A percentile compares a stretch with the other conserved stretches of the same genome.
Evolutionary conservation across 2,113 vertebrate genomes (phyloP).

Genomic region (Phoenicopterus ruber): DNA sequence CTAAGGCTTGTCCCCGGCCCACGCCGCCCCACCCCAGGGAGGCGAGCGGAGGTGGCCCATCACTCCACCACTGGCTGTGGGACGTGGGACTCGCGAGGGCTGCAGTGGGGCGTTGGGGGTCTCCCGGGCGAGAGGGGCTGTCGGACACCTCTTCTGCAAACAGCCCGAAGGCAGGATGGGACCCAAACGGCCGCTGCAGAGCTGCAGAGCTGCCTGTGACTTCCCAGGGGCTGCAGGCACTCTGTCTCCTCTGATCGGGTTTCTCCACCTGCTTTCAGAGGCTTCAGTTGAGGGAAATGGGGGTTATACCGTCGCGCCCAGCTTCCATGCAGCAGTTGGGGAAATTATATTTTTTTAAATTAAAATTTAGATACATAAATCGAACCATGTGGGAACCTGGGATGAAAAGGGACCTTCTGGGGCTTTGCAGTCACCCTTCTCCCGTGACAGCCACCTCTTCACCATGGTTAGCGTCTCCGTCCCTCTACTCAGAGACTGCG

Average conservation of each 20-base stretch:
- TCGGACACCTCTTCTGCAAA: neutral
- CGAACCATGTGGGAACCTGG: neutral
- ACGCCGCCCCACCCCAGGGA: fast-evolving
- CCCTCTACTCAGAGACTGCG: neutral
- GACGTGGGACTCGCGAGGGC: neutral
- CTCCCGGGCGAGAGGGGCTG: fast-evolving
- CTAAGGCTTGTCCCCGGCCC: neutral
- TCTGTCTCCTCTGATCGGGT: neutral
- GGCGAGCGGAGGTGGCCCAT: fast-evolving
- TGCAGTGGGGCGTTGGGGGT: neutral
- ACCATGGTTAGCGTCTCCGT: neutral
- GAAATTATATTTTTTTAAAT: neutral
- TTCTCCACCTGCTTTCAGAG: neutral
- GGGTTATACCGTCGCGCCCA: fast-evolving
- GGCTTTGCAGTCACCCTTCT: neutral
- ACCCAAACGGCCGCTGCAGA: fast-evolving
- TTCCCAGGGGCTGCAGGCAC: neutral
- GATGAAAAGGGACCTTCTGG: neutral
- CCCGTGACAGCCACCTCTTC: neutral
- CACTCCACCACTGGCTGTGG: neutral
- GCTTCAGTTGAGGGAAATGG: neutral
- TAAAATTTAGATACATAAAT: neutral
- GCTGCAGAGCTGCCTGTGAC: neutral
- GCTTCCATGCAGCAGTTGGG: neutral
- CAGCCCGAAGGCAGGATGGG: neutral